phyloP scores from a whole-genome alignment of 2,113 vertebrate species.

The Lipotes vexillifer region DNA sequence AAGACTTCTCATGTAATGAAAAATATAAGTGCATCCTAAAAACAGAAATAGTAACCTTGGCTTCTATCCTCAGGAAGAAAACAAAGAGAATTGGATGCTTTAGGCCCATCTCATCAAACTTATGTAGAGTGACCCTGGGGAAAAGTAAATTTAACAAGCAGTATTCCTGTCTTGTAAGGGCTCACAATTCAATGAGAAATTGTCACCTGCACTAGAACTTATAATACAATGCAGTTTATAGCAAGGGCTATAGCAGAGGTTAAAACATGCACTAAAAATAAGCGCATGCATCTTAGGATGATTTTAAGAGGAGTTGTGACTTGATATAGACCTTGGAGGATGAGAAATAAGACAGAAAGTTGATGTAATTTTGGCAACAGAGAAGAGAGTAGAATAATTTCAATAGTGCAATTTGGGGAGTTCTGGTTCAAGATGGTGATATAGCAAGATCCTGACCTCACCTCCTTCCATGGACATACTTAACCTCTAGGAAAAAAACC shows the following conservation, averaged over 20 bases:
- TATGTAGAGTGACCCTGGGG: background rate
- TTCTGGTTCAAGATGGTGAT: background rate
- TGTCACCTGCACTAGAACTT: background rate
- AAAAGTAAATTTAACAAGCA: constrained; percentile 36
- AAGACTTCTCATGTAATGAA: background rate
- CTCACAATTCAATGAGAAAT: constrained; percentile 7
- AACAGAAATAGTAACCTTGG: background rate
- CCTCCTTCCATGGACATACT: background rate
- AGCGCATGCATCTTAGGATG: background rate
- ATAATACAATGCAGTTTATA: background rate
- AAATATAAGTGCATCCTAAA: constrained; percentile 4
- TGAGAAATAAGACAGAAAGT: background rate
- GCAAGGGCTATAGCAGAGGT: background rate
- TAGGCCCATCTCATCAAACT: background rate
- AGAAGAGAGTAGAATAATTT: background rate
- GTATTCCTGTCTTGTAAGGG: background rate
- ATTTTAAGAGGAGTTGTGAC: background rate
- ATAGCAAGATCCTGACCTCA: background rate
- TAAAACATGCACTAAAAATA: constrained; percentile 4
- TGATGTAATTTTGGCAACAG: background rate
- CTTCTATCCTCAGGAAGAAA: background rate
- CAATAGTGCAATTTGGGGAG: background rate
- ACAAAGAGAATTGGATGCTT: background rate
- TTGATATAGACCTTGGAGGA: background rate
- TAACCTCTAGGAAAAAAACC: background rate